Conservation (phyloP, 2,113 vertebrate genomes). For the Hippoglossus stenolepis region DNA sequence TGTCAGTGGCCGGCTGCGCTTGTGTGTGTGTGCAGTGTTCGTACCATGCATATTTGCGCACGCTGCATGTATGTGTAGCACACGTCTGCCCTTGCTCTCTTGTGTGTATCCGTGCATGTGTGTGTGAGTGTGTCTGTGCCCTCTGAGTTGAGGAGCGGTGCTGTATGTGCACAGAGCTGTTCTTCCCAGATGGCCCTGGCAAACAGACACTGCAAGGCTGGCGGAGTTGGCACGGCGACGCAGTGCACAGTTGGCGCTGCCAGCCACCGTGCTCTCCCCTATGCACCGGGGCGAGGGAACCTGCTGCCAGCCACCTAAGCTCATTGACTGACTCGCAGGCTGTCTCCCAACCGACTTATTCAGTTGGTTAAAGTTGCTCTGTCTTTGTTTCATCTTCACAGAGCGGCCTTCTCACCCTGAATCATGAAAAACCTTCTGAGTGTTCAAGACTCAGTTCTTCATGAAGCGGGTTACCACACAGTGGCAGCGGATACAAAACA, state of each 20-base stretch:
- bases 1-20: conserved; percentile 78
- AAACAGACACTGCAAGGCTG: conserved; percentile 80
- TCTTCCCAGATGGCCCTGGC: conserved; percentile 84
- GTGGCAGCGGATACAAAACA: conserved; percentile 20
- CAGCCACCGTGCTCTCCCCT: conserved; percentile 78
- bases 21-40: conserved; percentile 47
- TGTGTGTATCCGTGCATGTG: conserved; percentile 60
- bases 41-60: conserved; percentile 61
- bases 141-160: conserved; percentile 73
- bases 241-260: conserved; percentile 76
- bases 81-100: conserved; percentile 61
- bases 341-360: conserved; percentile 50
- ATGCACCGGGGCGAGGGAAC: conserved; percentile 71
- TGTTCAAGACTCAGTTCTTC: conserved; percentile 5
- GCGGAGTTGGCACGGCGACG: conserved; percentile 69
- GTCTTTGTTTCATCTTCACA: conserved; percentile 26
- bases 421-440: not conserved
- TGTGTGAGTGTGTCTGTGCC: conserved; percentile 53
- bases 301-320: conserved; percentile 75
- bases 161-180: conserved; percentile 73
- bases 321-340: conserved; percentile 70
- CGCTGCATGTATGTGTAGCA: conserved; percentile 50
- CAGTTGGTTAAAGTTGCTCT: conserved; percentile 45
- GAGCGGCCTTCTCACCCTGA: conserved; percentile 30
- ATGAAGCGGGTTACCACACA: not conserved